Evolutionary conservation across 2,888 invertebrate genomes (phyloP).

Genomic region (Drosophila mettleri): DNA sequence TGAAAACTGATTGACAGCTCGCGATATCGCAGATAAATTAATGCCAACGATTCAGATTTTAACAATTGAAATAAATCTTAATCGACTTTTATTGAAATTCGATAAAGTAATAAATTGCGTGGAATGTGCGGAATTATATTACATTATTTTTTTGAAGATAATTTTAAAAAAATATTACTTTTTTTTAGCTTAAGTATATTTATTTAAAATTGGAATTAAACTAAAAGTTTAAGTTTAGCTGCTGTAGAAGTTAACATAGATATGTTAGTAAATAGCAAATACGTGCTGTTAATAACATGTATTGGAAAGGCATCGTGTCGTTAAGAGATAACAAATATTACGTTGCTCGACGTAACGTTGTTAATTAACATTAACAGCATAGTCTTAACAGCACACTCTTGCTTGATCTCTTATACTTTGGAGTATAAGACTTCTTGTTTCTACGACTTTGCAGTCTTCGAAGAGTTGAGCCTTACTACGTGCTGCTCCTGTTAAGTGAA

Average conservation of each 20-base stretch:
- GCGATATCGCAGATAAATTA: conserved; percentile 11
- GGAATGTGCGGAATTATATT: neutral
- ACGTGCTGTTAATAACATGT: neutral
- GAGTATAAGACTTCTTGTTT: neutral
- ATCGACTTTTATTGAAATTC: neutral
- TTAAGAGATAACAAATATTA: neutral
- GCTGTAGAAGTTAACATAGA: neutral
- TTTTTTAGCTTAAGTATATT: neutral
- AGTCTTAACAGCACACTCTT: neutral
- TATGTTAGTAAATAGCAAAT: neutral
- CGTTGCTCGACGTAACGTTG: neutral
- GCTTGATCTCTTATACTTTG: neutral
- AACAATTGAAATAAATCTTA: conserved; percentile 3
- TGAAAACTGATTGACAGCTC: conserved; percentile 61
- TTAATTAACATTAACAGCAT: neutral
- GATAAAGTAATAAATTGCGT: no score
- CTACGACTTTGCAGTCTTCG: no score
- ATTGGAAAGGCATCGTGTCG: neutral
- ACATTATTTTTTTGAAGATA: neutral
- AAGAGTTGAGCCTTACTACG: neutral
- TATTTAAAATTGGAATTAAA: neutral
- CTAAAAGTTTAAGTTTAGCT: neutral
- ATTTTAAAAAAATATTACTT: neutral
- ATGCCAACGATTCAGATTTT: neutral
- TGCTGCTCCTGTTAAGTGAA: neutral